Evolutionary conservation across 2,113 vertebrate species (phyloP).

Genomic region (Vulpes lagopus): DNA sequence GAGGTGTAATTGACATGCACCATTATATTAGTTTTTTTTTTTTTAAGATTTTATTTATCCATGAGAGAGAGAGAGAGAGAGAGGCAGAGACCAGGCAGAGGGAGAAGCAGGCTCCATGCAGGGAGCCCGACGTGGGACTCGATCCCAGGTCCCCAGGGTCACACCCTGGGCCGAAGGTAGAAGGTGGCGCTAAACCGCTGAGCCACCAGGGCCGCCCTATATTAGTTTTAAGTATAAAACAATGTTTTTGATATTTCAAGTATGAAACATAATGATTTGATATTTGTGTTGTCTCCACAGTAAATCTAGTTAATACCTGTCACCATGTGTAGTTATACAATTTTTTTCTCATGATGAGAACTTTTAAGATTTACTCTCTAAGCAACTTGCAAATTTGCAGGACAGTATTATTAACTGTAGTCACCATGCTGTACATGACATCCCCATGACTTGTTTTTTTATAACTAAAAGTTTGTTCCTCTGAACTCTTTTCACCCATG

Average conservation of each 20-base stretch:
- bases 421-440: neutral
- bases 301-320: neutral
- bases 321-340: neutral
- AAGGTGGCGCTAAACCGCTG: too few relatives aligned
- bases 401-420: neutral
- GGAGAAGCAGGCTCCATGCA: too few relatives aligned
- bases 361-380: neutral
- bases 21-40: neutral
- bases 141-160: too few relatives aligned
- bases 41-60: too few relatives aligned
- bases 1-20: neutral
- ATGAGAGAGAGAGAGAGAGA: too few relatives aligned
- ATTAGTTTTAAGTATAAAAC: too few relatives aligned
- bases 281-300: neutral
- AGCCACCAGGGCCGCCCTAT: too few relatives aligned
- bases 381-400: neutral
- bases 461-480: neutral
- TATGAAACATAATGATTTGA: neutral
- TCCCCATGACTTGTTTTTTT: neutral
- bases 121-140: too few relatives aligned
- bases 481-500: neutral
- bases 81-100: too few relatives aligned
- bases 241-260: neutral
- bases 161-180: too few relatives aligned
- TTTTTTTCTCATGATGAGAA: neutral